phyloP scores from a whole-genome alignment of 2,113 vertebrate species.

The Marmota monax region DNA sequence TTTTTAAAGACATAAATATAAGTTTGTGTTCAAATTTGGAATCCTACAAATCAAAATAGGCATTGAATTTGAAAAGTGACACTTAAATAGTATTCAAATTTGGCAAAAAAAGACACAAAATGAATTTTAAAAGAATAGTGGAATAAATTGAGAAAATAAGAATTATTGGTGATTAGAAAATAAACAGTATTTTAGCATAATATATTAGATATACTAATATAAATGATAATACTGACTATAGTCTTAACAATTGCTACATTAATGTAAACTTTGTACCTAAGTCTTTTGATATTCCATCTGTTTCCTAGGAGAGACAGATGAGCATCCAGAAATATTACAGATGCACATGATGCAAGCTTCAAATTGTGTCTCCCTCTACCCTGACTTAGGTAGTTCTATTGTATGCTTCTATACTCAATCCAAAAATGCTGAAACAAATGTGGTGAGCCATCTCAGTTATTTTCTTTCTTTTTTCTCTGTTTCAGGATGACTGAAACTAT shows the following conservation, averaged over 20 bases:
- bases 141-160: background rate
- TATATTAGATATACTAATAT: too few species aligned
- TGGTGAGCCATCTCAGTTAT: background rate
- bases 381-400: slow-evolving; percentile 42
- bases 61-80: background rate
- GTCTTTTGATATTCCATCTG: background rate
- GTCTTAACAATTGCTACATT: background rate
- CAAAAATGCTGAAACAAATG: background rate
- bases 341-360: slow-evolving; percentile 7
- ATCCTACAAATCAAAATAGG: background rate
- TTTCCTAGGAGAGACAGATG: slow-evolving; percentile 40
- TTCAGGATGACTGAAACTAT: background rate
- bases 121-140: background rate
- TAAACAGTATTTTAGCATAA: background rate
- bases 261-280: accelerated
- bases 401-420: slow-evolving; percentile 6
- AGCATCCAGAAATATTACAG: slow-evolving; percentile 23
- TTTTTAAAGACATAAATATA: background rate
- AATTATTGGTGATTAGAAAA: too few species aligned
- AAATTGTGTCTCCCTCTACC: background rate
- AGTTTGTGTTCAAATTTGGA: background rate
- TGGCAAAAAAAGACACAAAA: background rate
- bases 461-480: background rate
- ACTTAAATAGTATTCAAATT: background rate
- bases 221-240: background rate